Base-by-base conservation (phyloP, 2,113 vertebrate species). In the Rafetus swinhoei region DNA sequence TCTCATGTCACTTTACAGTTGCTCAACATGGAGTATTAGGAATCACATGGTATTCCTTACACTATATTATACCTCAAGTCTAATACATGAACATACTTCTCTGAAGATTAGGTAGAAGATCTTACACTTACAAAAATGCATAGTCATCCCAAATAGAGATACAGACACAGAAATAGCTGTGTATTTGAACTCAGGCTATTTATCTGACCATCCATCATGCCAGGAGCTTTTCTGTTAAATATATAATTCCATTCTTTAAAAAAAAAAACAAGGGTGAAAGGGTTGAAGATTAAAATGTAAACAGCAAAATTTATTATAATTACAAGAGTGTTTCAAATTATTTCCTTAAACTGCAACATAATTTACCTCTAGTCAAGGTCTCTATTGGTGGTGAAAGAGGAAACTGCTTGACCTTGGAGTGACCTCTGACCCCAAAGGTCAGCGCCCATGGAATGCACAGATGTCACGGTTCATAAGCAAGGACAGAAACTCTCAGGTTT, bases 391-490 rank as follows among this genome's bases (percentile, higher is more conserved):
- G 97, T 98, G 97, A 98, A 98, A 98, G 98, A 98, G 98, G 98
- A 98, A 98, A 98, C 98, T 97, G 97, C 95, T 98, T 98, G 96
- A 98, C 97, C 97, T 97, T 95, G 96, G 74, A 81, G 90, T 97
- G 97, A 98, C 98, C 98, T 98, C 89, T 98, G 98, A 98, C 98
- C 98, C 96, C 90, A 86, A 57, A 97, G 98, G 98, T 99, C 98
- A 98, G 97, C 97, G 97, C 98, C 97, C 98, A 96, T 97, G 97
- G 98, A 98, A 98, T 98, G 98, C 98, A 97, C 98, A 99, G 98
- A 98, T 99, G 98, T 99, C 98, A 98, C 97, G 97, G 97, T 98
- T 98, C 98, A 98, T 98, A 98, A 97, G 97, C 95, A 97, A 97
- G 97, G 93, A 97, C 97, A 97, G 95, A 97, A 97, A 96, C 96